A percentile compares a stretch with the other conserved stretches of the same genome.
These are phyloP conservation scores for Electrona antarctica DNA, from an alignment of 2,113 vertebrate genomes.

Conservation along the genomic window DNA sequence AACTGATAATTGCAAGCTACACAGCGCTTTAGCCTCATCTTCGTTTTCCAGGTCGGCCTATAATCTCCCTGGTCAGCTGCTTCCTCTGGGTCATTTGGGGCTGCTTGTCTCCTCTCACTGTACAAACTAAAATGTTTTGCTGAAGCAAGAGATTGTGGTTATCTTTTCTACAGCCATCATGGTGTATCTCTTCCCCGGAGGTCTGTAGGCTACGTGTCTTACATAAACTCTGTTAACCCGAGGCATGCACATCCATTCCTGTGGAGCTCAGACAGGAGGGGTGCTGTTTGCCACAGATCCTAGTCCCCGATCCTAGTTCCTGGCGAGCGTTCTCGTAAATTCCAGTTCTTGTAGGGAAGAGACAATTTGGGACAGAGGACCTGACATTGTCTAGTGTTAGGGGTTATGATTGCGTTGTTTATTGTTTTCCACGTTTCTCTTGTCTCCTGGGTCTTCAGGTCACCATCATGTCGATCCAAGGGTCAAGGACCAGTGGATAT, in stretches of 20 bases:
- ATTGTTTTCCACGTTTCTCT: neutral
- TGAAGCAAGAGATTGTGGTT: slow-evolving; percentile 39
- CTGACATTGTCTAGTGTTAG: neutral
- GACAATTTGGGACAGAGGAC: neutral
- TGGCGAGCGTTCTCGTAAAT: no score
- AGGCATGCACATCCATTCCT: slow-evolving; percentile 22
- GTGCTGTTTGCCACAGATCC: slow-evolving; percentile 25
- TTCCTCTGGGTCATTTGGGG: neutral
- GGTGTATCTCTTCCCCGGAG: slow-evolving; percentile 21
- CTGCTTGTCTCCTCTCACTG: slow-evolving; percentile 5
- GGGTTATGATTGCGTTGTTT: neutral
- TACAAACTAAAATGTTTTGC: slow-evolving; percentile 6
- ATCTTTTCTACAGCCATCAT: slow-evolving; percentile 39
- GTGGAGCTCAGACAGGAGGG: slow-evolving; percentile 41
- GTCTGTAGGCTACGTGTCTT: slow-evolving; percentile 31
- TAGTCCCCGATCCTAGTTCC: slow-evolving; percentile 37
- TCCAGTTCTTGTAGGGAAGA: no score
- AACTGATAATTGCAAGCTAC: no score
- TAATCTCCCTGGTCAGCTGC: neutral
- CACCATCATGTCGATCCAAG: no score
- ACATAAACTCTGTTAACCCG: slow-evolving; percentile 23
- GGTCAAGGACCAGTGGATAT: no score
- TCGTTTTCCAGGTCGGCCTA: no score
- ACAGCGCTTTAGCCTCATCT: no score
- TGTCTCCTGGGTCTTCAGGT: slow-evolving; percentile 5